A percentile compares a stretch with the other conserved stretches of the same genome.
phyloP scores from a whole-genome alignment of 1,140 invertebrate genomes.

The Ceratoteleas bidentatus region DNA sequence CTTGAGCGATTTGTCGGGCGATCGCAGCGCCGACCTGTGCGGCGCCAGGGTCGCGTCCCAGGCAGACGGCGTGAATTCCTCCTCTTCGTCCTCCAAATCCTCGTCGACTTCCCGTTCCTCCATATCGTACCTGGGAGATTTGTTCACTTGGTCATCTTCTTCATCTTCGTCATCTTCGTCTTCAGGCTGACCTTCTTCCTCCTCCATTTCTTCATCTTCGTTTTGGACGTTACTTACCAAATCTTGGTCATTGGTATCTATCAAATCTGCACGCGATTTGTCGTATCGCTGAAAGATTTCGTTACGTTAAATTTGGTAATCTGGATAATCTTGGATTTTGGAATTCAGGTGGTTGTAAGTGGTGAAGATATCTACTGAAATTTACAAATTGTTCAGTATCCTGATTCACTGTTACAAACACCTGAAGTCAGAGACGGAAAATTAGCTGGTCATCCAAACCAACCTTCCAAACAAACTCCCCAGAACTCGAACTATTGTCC shows the following conservation, averaged over 20 bases:
- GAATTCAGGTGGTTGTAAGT: no score
- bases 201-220: neutral
- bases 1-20: slow-evolving; percentile 80
- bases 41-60: slow-evolving; percentile 83
- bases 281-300: slow-evolving; percentile 72
- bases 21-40: slow-evolving; percentile 82
- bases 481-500: slow-evolving; percentile 84
- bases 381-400: no score
- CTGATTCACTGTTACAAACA: no score
- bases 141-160: slow-evolving; percentile 69
- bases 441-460: slow-evolving; percentile 3
- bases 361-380: no score
- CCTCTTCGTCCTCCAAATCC: slow-evolving; percentile 77
- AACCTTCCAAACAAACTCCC: slow-evolving; percentile 90
- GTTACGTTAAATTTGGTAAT: no score
- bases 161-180: slow-evolving; percentile 29
- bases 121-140: slow-evolving; percentile 53
- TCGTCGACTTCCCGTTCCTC: slow-evolving; percentile 69
- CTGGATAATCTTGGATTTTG: no score
- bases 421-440: no score
- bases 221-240: slow-evolving; percentile 36
- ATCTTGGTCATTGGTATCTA: slow-evolving; percentile 59
- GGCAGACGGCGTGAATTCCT: slow-evolving; percentile 83
- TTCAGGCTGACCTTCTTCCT: neutral
- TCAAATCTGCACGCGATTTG: slow-evolving; percentile 62